Percentiles rank a stretch among this genome's conserved stretches.
These are phyloP conservation scores for Galago senegalensis DNA, from an alignment of 2,797 vertebrate species.

Conservation along the genomic window DNA sequence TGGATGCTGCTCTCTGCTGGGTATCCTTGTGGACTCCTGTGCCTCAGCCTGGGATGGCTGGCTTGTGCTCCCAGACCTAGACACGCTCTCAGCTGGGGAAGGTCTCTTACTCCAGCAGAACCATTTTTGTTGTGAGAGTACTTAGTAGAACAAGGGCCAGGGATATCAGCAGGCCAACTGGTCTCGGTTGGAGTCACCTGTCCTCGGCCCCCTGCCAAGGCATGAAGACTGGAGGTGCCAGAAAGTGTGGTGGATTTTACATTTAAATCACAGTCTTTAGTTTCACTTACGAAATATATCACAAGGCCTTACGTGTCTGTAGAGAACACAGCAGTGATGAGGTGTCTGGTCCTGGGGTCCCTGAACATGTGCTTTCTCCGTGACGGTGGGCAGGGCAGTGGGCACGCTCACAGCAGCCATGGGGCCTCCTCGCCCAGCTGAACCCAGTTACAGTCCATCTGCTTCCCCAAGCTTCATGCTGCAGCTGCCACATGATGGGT, in stretches of 20 bases:
- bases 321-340: not conserved
- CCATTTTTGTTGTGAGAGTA: no score
- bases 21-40: fast-evolving
- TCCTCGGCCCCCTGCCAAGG: fast-evolving
- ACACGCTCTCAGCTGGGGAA: fast-evolving
- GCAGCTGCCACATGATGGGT: fast-evolving
- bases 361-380: fast-evolving
- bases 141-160: not conserved
- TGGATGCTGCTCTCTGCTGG: no score
- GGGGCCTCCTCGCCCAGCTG: fast-evolving
- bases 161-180: fast-evolving
- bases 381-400: fast-evolving
- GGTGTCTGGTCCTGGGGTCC: not conserved
- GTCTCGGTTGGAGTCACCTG: not conserved
- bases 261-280: not conserved
- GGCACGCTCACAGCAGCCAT: fast-evolving
- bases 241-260: not conserved
- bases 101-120: not conserved
- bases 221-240: no score
- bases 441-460: no score
- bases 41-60: not conserved
- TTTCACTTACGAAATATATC: not conserved
- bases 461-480: fast-evolving
- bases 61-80: fast-evolving
- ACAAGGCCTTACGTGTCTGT: not conserved